Percentiles rank a stretch among this genome's conserved stretches.
Evolutionary conservation across 2,888 invertebrate species (phyloP).

Genomic region (Epinotia bilunana): DNA sequence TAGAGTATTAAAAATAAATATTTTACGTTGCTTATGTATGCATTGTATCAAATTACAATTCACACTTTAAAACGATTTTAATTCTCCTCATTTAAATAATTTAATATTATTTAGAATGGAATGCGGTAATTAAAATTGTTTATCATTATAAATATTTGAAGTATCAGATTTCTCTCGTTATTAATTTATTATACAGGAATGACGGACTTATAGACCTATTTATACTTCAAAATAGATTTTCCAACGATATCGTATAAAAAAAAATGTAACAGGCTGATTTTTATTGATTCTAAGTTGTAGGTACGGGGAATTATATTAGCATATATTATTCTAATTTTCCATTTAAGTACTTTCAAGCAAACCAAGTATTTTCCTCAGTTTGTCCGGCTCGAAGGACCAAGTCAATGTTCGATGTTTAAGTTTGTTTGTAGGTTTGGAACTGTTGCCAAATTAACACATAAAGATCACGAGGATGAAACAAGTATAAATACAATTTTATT

Average conservation of each 20-base stretch:
- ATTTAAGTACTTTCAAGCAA: neutral
- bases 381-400: slow-evolving; percentile 36
- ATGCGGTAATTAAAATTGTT: slow-evolving; percentile 35
- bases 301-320: neutral
- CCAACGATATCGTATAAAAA: neutral
- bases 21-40: neutral
- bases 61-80: slow-evolving; percentile 29
- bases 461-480: too few species aligned
- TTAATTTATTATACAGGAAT: slow-evolving; percentile 18
- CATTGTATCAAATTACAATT: slow-evolving; percentile 39
- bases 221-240: slow-evolving; percentile 21
- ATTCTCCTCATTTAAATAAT: slow-evolving; percentile 37
- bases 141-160: slow-evolving; percentile 18
- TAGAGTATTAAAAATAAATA: too few species aligned
- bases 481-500: too few species aligned
- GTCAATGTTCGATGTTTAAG: neutral
- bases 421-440: too few species aligned
- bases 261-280: neutral
- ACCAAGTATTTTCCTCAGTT: neutral
- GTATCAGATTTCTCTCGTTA: slow-evolving; percentile 33
- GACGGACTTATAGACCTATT: neutral
- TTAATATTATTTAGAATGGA: slow-evolving; percentile 18
- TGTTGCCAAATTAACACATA: too few species aligned
- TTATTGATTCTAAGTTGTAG: neutral
- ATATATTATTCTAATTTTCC: neutral